Base-by-base conservation (phyloP, 2,888 invertebrate genomes). In the Cylloceria caligata region DNA sequence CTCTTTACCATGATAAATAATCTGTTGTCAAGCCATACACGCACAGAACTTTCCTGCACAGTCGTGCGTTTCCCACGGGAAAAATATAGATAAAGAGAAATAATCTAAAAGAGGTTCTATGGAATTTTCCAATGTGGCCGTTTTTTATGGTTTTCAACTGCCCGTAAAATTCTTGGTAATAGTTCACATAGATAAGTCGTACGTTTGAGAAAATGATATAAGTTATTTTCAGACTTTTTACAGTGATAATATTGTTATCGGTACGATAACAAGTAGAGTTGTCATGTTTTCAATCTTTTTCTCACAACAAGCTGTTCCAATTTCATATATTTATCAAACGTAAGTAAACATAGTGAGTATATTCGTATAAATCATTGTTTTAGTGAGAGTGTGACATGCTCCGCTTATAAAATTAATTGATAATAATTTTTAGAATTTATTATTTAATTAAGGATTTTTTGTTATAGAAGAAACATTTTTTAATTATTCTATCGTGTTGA, bases 1-100 rank as follows among this genome's bases (percentile, higher is more conserved):
- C 36, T 45, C 36, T 60, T 60, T 34, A 52, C 77, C 47, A 68
- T 55, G 71, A 80, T 82, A 73, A 72, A 83, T 84, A 68, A 72
- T 67, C 67, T 65, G 72, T 79, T 77, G 83, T 80, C 78, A 45
- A 39, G 36, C 39, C 64, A 55, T 68, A 52, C 75, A 79, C 60
- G 68, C 73, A 79, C 71, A 47, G 69, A 75, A 75, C 24, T 68
- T 71, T 52, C 36, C 72, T 73, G 75, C 72, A 72, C 72, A 5
- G 42, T 60, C 75, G 49, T 55, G 27, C 75, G 68, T 13, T 67
- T 72, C 47, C 57, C 64, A 64, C 36, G 39, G 72, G 47, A 39
- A 36, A 82, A 72, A 75, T 19, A 74, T 9, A 73, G 42, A 69
- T 74, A 79, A 71, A 68, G 45, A 45, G 68, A 27, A 34, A 19